Evolutionary conservation across 2,888 invertebrate species (phyloP), one percentile per base, ranked within the genome.

Genomic region (Eupithecia centaureata): DNA sequence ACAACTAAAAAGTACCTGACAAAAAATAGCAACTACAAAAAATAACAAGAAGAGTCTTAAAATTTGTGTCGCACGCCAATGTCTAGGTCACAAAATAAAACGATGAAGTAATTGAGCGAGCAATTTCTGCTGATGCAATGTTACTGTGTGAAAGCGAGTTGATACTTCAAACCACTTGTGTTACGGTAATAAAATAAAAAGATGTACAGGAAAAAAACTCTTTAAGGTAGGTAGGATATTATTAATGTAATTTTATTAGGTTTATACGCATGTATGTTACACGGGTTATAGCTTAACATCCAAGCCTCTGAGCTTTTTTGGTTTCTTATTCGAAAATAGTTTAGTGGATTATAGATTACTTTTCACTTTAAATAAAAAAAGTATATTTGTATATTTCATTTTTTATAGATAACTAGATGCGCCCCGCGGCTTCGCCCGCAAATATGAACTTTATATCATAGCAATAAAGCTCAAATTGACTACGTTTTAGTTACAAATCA

Each of bases 71-170:
- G 63, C 57, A 32, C 73, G 68, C 75, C 76, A 77, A 76, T 82
- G 82, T 83, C 82, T 83, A 83, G 87, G 85, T 88, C 87, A 82
- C 77, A 80, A 82, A 83, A 86, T 82, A 84, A 85, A 85, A 84
- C 79, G 83, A 87, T 89, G 86, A 84, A 87, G 86, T 87, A 86
- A 88, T 85, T 81, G 80, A 79, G 79, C 74, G 81, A 80, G 81
- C 76, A 79, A 74, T 82, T 42, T 75, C 65, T 75, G 72, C 73
- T 86, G 84, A 86, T 78, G 85, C 82, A 86, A 86, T 72, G 32
- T 70, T 62, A 74, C 79, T 71, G 64, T 78, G 85, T 85, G 87
- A 86, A 86, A 87, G 87, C 83, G 68, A 32, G 38, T 61, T 51
- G 52, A 60, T 33, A 28, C 22, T 54, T 38, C 57, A 30, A 32